A percentile compares a stretch with the other conserved stretches of the same genome.
Conservation (phyloP, 2,113 vertebrate species). For the Dasyprocta punctata region DNA sequence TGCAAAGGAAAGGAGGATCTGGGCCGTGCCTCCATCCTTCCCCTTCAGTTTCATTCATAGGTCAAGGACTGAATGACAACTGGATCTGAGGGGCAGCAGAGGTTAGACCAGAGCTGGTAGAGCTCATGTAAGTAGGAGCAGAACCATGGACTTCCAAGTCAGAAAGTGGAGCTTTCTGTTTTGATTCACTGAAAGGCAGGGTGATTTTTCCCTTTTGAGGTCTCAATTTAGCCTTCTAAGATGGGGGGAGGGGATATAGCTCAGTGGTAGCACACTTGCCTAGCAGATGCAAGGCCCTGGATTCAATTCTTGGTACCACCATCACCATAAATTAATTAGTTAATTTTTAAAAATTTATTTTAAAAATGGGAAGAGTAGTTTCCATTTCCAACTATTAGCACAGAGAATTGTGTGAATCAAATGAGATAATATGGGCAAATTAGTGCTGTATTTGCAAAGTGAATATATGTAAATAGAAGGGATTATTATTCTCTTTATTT, state of each 20-base stretch:
- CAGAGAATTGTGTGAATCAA: neutral
- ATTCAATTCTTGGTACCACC: neutral
- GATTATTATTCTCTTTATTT: neutral
- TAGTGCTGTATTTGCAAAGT: neutral
- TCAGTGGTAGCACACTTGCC: neutral
- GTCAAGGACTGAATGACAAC: neutral
- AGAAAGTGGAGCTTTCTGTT: neutral
- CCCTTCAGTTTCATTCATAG: neutral
- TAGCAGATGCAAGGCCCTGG: neutral
- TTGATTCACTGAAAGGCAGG: neutral
- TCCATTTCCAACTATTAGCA: neutral
- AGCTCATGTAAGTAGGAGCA: neutral
- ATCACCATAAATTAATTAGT: neutral
- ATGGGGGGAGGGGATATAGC: neutral
- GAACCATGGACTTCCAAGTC: neutral
- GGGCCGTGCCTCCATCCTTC: neutral
- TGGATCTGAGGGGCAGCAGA: neutral
- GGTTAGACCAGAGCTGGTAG: neutral
- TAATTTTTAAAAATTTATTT: neutral
- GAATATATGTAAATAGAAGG: neutral
- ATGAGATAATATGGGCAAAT: neutral
- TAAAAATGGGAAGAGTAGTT: neutral
- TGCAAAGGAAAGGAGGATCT: neutral
- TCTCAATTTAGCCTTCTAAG: slow-evolving; percentile 2
- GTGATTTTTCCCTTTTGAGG: neutral